Evolutionary conservation across 2,888 invertebrate species (phyloP).

Genomic region (Hermaeophaga mercurialis): DNA sequence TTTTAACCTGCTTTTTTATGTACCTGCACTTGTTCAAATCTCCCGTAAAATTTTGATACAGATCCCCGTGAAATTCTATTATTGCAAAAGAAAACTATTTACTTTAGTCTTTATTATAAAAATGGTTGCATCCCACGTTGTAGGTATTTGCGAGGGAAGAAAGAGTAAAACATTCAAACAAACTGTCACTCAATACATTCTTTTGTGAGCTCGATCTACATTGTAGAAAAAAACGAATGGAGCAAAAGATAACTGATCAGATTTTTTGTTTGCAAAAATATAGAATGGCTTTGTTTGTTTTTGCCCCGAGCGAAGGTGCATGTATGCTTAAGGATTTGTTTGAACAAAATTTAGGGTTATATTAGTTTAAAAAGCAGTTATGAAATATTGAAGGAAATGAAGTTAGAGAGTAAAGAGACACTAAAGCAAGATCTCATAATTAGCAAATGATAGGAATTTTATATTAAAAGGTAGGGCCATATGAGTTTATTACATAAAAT

Average conservation of each 20-base stretch:
- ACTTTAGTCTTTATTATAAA: not conserved
- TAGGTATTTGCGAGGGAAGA: not conserved
- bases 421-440: too few species aligned
- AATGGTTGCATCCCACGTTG: conserved; percentile 9
- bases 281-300: conserved; percentile 1
- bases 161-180: not conserved
- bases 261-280: too few species aligned
- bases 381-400: too few species aligned
- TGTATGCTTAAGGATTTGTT: not conserved
- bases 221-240: conserved; percentile 3
- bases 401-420: too few species aligned
- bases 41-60: conserved; percentile 3
- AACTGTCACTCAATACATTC: conserved; percentile 4
- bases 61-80: conserved; percentile 11
- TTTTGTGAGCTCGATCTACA: conserved; percentile 1
- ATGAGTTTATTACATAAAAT: too few species aligned
- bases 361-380: not conserved
- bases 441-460: too few species aligned
- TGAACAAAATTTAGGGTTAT: not conserved
- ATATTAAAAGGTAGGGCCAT: too few species aligned
- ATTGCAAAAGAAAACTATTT: conserved; percentile 2
- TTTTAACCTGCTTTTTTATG: not conserved
- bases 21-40: conserved; percentile 5
- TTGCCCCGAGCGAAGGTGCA: not conserved
- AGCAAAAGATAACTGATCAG: not conserved